Evolutionary conservation across 2,797 vertebrate genomes (phyloP).

Genomic region (Odontamblyopus rebecca): DNA sequence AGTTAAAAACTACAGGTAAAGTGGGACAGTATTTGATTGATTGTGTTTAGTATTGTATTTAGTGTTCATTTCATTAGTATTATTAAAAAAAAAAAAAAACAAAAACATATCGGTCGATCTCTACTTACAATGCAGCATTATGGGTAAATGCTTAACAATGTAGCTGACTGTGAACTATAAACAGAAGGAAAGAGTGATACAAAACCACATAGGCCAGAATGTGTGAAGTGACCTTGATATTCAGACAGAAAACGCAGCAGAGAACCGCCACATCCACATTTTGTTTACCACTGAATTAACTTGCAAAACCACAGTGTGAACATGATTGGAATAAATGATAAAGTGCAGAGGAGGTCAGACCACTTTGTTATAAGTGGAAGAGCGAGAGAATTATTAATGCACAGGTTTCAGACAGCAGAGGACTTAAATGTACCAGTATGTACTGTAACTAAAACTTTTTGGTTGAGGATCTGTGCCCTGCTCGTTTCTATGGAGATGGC

Average conservation of each 20-base stretch:
- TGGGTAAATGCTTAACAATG: background rate
- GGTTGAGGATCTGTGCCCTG: too few species aligned
- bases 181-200: background rate
- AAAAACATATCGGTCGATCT: too few species aligned
- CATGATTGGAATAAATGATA: background rate
- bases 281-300: background rate
- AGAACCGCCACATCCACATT: background rate
- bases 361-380: background rate
- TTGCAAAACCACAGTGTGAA: background rate
- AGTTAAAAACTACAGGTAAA: too few species aligned
- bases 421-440: background rate
- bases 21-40: too few species aligned
- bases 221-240: background rate
- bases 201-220: background rate
- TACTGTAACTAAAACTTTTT: too few species aligned
- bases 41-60: too few species aligned
- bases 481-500: too few species aligned
- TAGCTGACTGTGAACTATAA: background rate
- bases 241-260: background rate
- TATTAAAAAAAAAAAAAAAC: too few species aligned
- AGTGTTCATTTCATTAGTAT: too few species aligned
- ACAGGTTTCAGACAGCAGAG: background rate
- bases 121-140: background rate
- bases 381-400: background rate
- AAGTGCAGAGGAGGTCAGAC: background rate